Base-by-base conservation (phyloP, 2,797 vertebrate genomes). In the Acestrorhynchus altus region DNA sequence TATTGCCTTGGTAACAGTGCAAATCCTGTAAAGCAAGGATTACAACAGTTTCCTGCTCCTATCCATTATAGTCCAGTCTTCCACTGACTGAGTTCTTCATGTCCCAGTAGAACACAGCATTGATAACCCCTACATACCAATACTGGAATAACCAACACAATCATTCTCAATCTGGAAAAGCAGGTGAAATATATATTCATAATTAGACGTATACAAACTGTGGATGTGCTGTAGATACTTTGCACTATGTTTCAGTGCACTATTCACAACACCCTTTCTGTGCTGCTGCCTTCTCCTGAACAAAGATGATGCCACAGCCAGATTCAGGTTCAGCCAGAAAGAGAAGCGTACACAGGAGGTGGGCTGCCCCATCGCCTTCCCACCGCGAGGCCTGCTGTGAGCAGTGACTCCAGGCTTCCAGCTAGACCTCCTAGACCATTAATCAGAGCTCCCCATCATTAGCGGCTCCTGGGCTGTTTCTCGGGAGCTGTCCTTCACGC, bases 401-500 rank as follows among this genome's bases (percentile, higher is more conserved):
- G 42, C n/a, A 18, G 56, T 13, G 49, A 78, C 63, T 64, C 65
- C 52, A 56, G 57, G 44, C 72, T 63, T 40, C 66, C 72, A 79
- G 72, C 76, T 76, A 61, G 61, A 28, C 65, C 67, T 42, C 57
- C 56, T 52, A 52, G 80, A 64, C 72, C 73, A 71, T 80, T 77
- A 80, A 78, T 72, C 12, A 61, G 65, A 74, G 57, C 66, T 56
- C 67, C 71, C 66, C 74, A 31, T 69, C 68, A 78, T 80, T 83
- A 83, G 44, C 46, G n/a, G 56, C 40, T 12, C 65, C 47, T 6
- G 35, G 9, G 35, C 56, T 76, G 70, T 59, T 79, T 51, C 74
- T 64, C 42, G 77, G 75, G 63, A 78, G 60, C 76, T 75, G 61
- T 68, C 75, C 82, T 81, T 81, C 71, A 69, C 42, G 73, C 72